Percentiles rank a stretch among this genome's conserved stretches.
These are phyloP conservation scores for Delphinus delphis DNA, from an alignment of 2,113 vertebrate species.

Conservation along the genomic window DNA sequence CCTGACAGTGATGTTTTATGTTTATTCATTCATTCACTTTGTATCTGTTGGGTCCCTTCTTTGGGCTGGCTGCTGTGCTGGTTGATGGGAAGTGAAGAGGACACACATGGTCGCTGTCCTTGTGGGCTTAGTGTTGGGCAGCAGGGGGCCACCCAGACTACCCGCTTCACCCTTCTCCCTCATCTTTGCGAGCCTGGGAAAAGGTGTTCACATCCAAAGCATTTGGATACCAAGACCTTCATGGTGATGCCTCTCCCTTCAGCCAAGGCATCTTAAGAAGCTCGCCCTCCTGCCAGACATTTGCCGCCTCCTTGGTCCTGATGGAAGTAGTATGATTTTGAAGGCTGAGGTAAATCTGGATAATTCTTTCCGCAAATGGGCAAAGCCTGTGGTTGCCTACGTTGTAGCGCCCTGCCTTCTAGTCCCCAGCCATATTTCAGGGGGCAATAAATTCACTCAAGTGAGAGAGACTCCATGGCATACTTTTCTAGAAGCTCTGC, in stretches of 20 bases:
- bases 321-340: not conserved
- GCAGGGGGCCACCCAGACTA: not conserved
- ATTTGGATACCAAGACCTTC: not conserved
- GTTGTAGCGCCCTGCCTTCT: not conserved
- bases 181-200: not conserved
- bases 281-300: not conserved
- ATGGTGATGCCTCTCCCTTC: not conserved
- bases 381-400: not conserved
- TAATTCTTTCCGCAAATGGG: not conserved
- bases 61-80: not conserved
- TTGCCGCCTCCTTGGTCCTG: not conserved
- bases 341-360: not conserved
- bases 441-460: not conserved
- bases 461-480: not conserved
- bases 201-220: not conserved
- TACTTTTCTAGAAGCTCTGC: slow-evolving; percentile 24
- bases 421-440: not conserved
- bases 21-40: not conserved
- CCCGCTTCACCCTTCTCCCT: not conserved
- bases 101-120: not conserved
- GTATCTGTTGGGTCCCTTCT: not conserved
- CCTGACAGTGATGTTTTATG: not conserved
- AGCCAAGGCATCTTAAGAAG: not conserved
- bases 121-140: not conserved
- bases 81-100: not conserved